Evolutionary conservation across 2,797 vertebrate genomes (phyloP).

Genomic region (Pyrocephalus nanus): DNA sequence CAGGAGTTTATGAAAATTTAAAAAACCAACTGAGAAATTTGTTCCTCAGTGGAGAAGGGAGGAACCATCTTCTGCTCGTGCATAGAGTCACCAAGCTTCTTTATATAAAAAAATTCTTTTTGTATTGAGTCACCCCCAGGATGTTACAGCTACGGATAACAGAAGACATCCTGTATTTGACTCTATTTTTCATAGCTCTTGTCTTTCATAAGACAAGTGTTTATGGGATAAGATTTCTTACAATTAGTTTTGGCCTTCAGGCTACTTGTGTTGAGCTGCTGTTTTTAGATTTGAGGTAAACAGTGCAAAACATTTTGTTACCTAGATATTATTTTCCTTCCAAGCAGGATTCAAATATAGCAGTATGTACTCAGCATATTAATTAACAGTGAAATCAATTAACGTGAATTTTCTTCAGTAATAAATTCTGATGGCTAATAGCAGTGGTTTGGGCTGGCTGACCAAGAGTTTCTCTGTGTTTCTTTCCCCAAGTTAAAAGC

Average conservation of each 20-base stretch:
- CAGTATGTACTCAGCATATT: not conserved
- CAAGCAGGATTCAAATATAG: not conserved
- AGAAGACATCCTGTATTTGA: not conserved
- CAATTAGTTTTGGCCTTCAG: not conserved
- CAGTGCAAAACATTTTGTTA: constrained; percentile 17
- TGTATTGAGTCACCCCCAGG: not conserved
- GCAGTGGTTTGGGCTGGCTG: not conserved
- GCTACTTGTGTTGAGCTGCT: not conserved
- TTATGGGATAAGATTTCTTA: not conserved
- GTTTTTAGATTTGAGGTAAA: constrained; percentile 14
- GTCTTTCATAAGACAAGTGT: not conserved
- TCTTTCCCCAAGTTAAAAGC: not conserved
- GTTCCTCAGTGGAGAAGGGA: not conserved
- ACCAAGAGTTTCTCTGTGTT: not conserved
- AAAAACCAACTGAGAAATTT: not conserved
- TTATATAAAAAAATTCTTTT: not conserved
- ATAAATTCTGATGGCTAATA: not conserved
- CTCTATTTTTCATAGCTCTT: not conserved
- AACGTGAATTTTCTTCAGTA: not conserved
- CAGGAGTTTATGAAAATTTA: not conserved
- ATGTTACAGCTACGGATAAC: not conserved
- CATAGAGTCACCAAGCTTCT: not conserved
- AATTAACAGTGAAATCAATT: not conserved
- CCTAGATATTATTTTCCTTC: constrained; percentile 2
- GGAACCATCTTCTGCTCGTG: not conserved